A percentile compares a stretch with the other conserved stretches of the same genome.
These are phyloP conservation scores for Beaufortia kweichowensis DNA, from an alignment of 2,113 vertebrate species.

Conservation along the genomic window DNA sequence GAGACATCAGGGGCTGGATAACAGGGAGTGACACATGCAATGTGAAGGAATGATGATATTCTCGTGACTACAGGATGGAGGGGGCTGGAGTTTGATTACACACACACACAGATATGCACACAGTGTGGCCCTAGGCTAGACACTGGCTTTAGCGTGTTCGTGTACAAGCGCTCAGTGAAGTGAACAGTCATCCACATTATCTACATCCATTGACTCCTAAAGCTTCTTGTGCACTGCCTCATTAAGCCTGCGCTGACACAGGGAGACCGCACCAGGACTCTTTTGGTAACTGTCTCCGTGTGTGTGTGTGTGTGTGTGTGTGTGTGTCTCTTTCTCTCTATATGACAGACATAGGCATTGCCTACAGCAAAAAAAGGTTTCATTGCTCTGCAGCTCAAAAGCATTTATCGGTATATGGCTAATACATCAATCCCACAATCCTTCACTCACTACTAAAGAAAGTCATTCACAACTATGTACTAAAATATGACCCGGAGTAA, in stretches of 20 bases:
- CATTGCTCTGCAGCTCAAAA: background rate
- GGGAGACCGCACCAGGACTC: conserved; percentile 65
- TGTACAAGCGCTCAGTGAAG: conserved; percentile 55
- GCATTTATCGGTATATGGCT: background rate
- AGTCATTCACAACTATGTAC: background rate
- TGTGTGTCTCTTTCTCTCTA: conserved; percentile 2
- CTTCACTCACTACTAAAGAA: background rate
- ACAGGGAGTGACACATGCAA: conserved; percentile 47
- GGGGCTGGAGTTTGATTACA: conserved; percentile 16
- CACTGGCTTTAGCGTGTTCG: conserved; percentile 27
- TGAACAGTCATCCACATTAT: conserved; percentile 69
- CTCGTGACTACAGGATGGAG: conserved; percentile 1
- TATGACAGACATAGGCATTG: background rate
- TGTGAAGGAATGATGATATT: conserved; percentile 38
- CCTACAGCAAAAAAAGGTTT: background rate
- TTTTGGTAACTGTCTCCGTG: conserved; percentile 35
- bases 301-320: background rate
- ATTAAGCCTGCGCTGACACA: conserved; percentile 76
- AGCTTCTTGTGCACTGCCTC: conserved; percentile 73
- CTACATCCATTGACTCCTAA: conserved; percentile 76
- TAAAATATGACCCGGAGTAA: background rate
- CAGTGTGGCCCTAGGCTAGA: conserved; percentile 42
- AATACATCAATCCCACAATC: background rate
- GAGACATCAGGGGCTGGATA: conserved; percentile 49
- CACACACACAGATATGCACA: conserved; percentile 10